Conservation (phyloP, 2,888 invertebrate genomes). For the Rhodophaea formosa region DNA sequence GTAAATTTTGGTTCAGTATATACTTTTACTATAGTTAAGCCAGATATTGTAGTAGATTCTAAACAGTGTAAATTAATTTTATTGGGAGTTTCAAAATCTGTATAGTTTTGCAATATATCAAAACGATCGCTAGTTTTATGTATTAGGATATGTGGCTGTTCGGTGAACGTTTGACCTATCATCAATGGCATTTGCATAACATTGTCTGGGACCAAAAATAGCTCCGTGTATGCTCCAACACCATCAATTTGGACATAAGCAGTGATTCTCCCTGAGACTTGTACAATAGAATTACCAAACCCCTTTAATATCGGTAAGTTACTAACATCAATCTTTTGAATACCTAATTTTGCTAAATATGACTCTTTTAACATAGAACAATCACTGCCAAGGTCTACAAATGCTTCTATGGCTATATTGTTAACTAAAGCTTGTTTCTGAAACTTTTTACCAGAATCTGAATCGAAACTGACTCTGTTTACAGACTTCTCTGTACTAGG, state of each 20-base stretch:
- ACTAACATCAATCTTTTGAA: neutral
- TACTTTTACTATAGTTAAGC: too few relatives aligned
- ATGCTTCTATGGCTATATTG: neutral
- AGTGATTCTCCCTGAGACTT: neutral
- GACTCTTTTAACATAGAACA: neutral
- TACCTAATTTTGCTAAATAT: neutral
- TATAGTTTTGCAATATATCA: too few relatives aligned
- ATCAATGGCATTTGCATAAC: neutral
- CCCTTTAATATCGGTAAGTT: neutral
- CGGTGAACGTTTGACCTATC: constrained; percentile 6
- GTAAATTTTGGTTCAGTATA: too few relatives aligned
- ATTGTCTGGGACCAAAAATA: neutral
- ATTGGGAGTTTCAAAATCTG: too few relatives aligned
- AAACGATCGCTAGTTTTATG: neutral
- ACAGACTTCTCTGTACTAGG: neutral
- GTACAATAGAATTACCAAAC: constrained; percentile 3
- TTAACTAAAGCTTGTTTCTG: too few relatives aligned
- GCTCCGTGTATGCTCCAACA: neutral
- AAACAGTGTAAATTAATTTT: neutral
- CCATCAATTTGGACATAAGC: neutral
- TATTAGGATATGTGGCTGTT: neutral
- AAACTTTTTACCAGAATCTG: neutral
- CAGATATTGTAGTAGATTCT: neutral
- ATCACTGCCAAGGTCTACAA: neutral
- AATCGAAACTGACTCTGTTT: neutral